Conservation (phyloP, 2,888 invertebrate genomes). For the Mythimna albipuncta region DNA sequence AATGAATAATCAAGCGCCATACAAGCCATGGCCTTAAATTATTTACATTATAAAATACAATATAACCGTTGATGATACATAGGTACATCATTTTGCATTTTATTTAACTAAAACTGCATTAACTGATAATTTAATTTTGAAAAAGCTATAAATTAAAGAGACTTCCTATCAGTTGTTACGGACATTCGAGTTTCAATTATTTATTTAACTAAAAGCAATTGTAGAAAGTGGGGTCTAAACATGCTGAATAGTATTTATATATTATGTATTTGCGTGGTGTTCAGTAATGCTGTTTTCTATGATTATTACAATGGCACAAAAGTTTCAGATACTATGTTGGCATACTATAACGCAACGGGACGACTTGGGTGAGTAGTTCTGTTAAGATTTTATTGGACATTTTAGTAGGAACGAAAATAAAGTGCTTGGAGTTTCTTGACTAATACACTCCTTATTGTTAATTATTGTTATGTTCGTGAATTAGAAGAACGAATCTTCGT, state of each 20-base stretch:
- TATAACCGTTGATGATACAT: too few species aligned
- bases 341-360: constrained; percentile 15
- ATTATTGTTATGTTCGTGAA: too few species aligned
- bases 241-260: constrained; percentile 5
- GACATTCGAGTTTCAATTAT: too few species aligned
- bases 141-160: not conserved
- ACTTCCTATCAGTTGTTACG: not conserved
- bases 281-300: constrained; percentile 7
- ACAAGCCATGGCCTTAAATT: too few species aligned
- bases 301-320: constrained; percentile 6
- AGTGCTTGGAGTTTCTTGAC: too few species aligned
- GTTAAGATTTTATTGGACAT: not conserved
- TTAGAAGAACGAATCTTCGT: too few species aligned
- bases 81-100: not conserved
- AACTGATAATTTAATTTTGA: not conserved
- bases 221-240: not conserved
- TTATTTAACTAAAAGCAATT: not conserved
- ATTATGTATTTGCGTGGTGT: not conserved
- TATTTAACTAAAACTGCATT: not conserved
- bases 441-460: too few species aligned
- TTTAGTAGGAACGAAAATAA: too few species aligned
- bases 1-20: too few species aligned
- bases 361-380: constrained; percentile 12
- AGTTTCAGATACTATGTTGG: constrained; percentile 13
- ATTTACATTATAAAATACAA: too few species aligned